Evolutionary conservation across 2,888 invertebrate species (phyloP), one percentile per base, ranked within the genome.

Genomic region (Drosophila prolongata): DNA sequence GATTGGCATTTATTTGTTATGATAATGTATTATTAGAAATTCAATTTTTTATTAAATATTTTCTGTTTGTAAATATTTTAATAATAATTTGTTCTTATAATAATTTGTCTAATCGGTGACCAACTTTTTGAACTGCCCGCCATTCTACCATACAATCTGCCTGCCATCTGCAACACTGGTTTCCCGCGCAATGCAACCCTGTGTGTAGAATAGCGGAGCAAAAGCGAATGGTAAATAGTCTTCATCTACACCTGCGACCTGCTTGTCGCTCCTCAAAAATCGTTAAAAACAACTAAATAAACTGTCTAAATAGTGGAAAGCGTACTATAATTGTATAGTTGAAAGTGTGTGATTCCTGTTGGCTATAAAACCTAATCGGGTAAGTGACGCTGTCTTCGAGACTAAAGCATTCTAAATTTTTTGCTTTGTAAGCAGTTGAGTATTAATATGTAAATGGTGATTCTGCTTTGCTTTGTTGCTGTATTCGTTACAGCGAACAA

Each of bases 191-290:
- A 53, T 80, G 60, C 82, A 81, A 79, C 86, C 57, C 79, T 83
- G 86, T 83, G 83, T 83, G 88, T 83, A 83, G 83, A 83, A 83
- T 83, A 83, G 72, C 80, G 62, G 61, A 54, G 40, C 72, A 87
- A 85, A 83, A 85, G 80, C 80, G 52, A 88, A 83, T 77, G 57
- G 60, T 71, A 65, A 87, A 62, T 72, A 78, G 67, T 81, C 56
- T 79, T 59, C 58, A 75, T 66, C 86, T 53, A 67, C 79, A 88
- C 86, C 83, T 87, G 87, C 77, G 71, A 77, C 68, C 68, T 73
- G 72, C 67, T 55, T 38, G 67, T 55, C 69, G 70, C 56, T 69
- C 69, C 27, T 2, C 49, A 44, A 47, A 59, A 49, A 70, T 58
- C 30, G 30, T 55, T 38, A 42, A 53, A 75, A 70, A 49, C n/a